Evolutionary conservation across 2,797 vertebrate genomes (phyloP).

Genomic region (Hippocampus kuda): DNA sequence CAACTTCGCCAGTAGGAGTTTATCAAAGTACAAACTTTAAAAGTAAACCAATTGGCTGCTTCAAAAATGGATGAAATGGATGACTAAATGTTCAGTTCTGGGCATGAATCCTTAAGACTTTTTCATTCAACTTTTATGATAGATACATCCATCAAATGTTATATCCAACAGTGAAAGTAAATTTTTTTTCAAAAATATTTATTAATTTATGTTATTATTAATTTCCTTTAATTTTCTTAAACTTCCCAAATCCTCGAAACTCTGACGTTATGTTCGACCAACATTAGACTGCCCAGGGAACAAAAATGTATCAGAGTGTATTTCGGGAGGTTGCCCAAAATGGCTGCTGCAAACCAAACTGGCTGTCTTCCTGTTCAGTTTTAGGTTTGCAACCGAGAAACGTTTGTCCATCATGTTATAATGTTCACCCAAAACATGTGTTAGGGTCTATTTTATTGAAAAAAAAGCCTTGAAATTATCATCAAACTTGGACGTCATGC

Average conservation of each 20-base stretch:
- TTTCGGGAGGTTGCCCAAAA: neutral
- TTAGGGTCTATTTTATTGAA: neutral
- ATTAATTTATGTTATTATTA: too few species aligned
- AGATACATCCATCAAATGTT: neutral
- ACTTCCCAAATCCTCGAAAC: neutral
- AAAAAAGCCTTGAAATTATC: too few species aligned
- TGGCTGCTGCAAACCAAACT: neutral
- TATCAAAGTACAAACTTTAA: neutral
- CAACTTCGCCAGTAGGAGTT: neutral
- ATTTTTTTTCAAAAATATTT: too few species aligned
- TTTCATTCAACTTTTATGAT: neutral
- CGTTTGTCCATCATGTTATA: neutral
- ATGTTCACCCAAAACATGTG: neutral
- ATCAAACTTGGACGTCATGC: too few species aligned
- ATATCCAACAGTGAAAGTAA: too few species aligned
- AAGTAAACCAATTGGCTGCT: neutral
- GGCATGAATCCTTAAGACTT: neutral
- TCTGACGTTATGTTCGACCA: neutral
- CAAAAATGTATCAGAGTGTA: too few species aligned
- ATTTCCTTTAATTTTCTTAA: neutral
- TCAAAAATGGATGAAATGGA: neutral
- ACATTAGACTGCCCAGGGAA: neutral
- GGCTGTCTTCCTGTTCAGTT: neutral
- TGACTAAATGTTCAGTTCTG: neutral
- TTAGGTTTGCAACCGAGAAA: neutral